Percentiles rank a stretch among this genome's conserved stretches.
phyloP scores from a whole-genome alignment of 2,113 vertebrate species.

The Mus pahari region DNA sequence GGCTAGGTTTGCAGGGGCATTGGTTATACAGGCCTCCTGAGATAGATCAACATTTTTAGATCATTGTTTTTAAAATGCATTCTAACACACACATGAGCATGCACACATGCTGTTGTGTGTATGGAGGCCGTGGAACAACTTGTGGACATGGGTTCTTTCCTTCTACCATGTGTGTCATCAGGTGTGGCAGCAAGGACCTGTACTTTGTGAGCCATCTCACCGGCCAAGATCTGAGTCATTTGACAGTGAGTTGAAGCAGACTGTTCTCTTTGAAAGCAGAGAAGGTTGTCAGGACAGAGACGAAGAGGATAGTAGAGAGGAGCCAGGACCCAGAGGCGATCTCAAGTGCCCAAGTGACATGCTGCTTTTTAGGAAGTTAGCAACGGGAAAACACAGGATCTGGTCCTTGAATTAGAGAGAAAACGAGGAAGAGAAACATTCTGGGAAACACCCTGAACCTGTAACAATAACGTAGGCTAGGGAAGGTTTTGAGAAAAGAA shows the following conservation, averaged over 20 bases:
- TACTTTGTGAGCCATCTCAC: neutral
- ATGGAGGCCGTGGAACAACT: neutral
- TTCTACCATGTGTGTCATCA: neutral
- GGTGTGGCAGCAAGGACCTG: neutral
- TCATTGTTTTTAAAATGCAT: neutral
- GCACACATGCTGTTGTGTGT: too few species aligned
- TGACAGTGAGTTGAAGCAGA: neutral
- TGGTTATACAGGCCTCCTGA: neutral
- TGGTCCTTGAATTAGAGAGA: neutral
- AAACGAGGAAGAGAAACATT: neutral
- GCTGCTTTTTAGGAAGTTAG: slow-evolving; percentile 4
- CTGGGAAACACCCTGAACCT: neutral
- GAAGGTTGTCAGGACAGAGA: neutral
- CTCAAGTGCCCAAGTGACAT: neutral
- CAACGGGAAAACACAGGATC: neutral
- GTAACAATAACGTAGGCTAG: neutral
- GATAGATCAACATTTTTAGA: neutral
- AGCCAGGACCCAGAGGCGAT: neutral
- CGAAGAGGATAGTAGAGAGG: neutral
- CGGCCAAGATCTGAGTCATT: neutral
- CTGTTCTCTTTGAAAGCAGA: slow-evolving; percentile 12
- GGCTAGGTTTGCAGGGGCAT: neutral
- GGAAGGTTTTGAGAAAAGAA: neutral
- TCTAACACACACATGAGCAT: neutral
- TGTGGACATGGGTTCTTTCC: neutral